Evolutionary conservation across 2,113 vertebrate genomes (phyloP), one percentile per base, ranked within the genome.

Genomic region (Calyptommatus sinebrachiatus): DNA sequence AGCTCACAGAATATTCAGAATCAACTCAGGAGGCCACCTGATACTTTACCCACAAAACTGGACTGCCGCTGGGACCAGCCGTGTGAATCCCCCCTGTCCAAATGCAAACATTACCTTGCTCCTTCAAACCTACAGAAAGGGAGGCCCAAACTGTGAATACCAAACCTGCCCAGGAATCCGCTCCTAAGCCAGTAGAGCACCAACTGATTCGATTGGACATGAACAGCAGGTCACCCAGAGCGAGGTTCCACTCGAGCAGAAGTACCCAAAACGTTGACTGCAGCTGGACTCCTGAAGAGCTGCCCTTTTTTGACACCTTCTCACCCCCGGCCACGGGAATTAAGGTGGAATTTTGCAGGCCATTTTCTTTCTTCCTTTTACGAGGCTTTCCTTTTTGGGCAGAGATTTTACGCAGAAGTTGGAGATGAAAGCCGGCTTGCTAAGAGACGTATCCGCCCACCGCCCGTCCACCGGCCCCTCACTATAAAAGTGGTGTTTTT

Each of bases 71-170:
- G 35, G 35, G 35, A 41, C 35, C 35, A 41, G 35, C 35, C 35
- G 35, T 41, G 35, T 41, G 35, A 41, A 41, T 41, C 35, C 5
- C 35, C 2, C 35, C 35, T 41, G 35, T 41, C 35, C 24, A n/a
- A 28, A 84, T 88, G 87, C 8, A 71, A 76, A 80, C 88, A 66
- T 78, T 83, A 84, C 9, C 73, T 84, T 78, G 84, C 86, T 85
- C 79, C 85, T 86, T 81, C 0, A 0, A 62, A 63, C 76, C 83
- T 83, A 71, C 53, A 71, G 50, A 75, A 81, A 76, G 66, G 57
- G 41, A 16, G 69, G 26, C 2, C 12, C 20, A 78, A 84, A 87
- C 82, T 88, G 84, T 82, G 86, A 91, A 84, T 74, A 78, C 73
- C 80, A 45, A 48, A 41, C 57, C 68, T 41, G 24, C 62, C 87